These are phyloP conservation scores for Cheilosia scutellata DNA, from an alignment of 2,888 invertebrate species.

Conservation along the genomic window DNA sequence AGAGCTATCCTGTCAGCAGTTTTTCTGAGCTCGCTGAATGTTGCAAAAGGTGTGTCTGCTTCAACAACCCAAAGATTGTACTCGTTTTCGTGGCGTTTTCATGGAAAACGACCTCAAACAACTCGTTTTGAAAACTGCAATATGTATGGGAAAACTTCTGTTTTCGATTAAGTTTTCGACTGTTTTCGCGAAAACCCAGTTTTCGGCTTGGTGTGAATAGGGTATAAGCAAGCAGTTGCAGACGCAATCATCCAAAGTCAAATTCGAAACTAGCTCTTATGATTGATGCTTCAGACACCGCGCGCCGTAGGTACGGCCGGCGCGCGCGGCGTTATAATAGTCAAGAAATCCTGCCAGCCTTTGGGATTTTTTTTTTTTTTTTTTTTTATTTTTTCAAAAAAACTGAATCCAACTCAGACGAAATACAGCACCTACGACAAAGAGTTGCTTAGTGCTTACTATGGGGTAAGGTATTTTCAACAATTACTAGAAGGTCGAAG, in stretches of 20 bases:
- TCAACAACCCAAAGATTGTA: no score
- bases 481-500: slow-evolving; percentile 81
- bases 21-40: no score
- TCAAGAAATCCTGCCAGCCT: slow-evolving; percentile 78
- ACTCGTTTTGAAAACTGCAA: no score
- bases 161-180: no score
- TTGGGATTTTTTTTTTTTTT: slow-evolving; percentile 82
- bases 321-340: slow-evolving; percentile 82
- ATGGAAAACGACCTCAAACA: no score
- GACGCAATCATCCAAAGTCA: slow-evolving; percentile 77
- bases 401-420: slow-evolving; percentile 78
- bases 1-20: no score
- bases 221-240: slow-evolving; percentile 6
- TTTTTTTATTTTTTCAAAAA: no score
- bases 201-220: no score
- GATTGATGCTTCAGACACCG: slow-evolving; percentile 80
- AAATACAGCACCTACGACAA: slow-evolving; percentile 82
- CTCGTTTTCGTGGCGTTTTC: no score
- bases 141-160: no score
- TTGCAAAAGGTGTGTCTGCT: no score
- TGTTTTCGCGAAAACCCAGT: no score
- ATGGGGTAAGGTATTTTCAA: slow-evolving; percentile 80
- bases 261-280: slow-evolving; percentile 76
- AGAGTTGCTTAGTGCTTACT: slow-evolving; percentile 81
- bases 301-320: slow-evolving; percentile 81